Evolutionary conservation across 1,140 invertebrate species (phyloP).

Genomic region (Pteromalus puparum): DNA sequence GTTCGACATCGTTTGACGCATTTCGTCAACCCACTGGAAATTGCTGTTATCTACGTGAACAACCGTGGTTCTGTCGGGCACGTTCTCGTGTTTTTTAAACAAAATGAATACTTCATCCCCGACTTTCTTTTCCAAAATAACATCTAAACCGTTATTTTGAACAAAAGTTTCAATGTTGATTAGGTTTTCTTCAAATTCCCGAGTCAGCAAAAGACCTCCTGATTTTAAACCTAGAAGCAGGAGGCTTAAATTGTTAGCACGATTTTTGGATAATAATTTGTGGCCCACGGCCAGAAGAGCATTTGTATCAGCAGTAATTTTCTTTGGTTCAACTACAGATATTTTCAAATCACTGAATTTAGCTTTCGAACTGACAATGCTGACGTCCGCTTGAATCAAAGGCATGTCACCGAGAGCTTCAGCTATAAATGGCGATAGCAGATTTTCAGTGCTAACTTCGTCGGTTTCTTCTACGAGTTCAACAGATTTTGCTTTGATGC

Average conservation of each 20-base stretch:
- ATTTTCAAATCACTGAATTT: slow-evolving; percentile 74
- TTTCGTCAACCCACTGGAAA: slow-evolving; percentile 75
- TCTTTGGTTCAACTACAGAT: slow-evolving; percentile 75
- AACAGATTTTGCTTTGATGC: slow-evolving; percentile 82
- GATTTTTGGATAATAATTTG: slow-evolving; percentile 52
- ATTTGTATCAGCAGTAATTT: slow-evolving; percentile 75
- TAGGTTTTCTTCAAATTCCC: slow-evolving; percentile 60
- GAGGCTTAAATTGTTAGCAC: slow-evolving; percentile 54
- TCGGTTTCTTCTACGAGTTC: slow-evolving; percentile 79
- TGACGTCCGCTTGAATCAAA: slow-evolving; percentile 71
- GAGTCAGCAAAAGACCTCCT: slow-evolving; percentile 70
- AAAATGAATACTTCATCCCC: slow-evolving; percentile 63
- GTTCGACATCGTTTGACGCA: slow-evolving; percentile 76
- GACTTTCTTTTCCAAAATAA: slow-evolving; percentile 65
- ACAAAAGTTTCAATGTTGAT: slow-evolving; percentile 59
- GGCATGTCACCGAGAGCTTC: slow-evolving; percentile 78
- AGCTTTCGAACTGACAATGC: slow-evolving; percentile 62
- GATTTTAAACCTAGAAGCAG: slow-evolving; percentile 64
- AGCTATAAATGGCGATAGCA: slow-evolving; percentile 75
- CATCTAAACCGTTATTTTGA: slow-evolving; percentile 57
- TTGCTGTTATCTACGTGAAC: slow-evolving; percentile 66
- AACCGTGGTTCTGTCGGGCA: slow-evolving; percentile 58
- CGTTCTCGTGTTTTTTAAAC: slow-evolving; percentile 63
- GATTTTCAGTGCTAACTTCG: slow-evolving; percentile 70
- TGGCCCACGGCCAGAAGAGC: slow-evolving; percentile 75